Evolutionary conservation across 2,797 vertebrate species (phyloP).

Genomic region (Huso huso): DNA sequence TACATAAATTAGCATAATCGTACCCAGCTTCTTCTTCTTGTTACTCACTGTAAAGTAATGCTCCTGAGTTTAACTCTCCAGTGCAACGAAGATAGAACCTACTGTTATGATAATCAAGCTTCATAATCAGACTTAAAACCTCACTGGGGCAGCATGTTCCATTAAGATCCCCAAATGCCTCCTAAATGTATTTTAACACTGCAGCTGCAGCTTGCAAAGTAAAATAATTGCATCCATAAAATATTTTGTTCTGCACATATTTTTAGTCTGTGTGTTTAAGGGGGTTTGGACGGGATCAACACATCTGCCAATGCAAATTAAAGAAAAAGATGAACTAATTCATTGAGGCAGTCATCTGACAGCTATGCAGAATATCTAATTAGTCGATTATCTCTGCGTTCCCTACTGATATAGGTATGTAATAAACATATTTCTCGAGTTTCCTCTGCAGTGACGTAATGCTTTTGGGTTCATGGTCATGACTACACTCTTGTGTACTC

Average conservation of each 20-base stretch:
- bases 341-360: constrained; percentile 5
- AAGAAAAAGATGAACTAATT: constrained; percentile 5
- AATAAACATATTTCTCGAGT: constrained; percentile 4
- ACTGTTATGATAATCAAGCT: no score
- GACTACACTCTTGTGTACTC: no score
- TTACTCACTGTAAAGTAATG: no score
- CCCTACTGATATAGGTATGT: constrained; percentile 3
- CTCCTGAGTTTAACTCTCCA: no score
- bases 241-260: not conserved
- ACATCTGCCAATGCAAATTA: constrained; percentile 5
- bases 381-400: not conserved
- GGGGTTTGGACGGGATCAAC: not conserved
- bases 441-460: not conserved
- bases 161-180: no score
- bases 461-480: not conserved
- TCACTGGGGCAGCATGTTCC: no score
- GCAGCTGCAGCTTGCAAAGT: no score
- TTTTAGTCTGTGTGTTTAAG: not conserved
- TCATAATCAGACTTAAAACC: no score
- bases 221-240: constrained; percentile 2
- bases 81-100: no score
- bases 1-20: no score
- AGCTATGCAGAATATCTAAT: constrained; percentile 1
- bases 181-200: constrained; percentile 20
- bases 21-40: no score